Conservation (phyloP, 1,140 invertebrate species). For the Akabosia matsudoensis region DNA sequence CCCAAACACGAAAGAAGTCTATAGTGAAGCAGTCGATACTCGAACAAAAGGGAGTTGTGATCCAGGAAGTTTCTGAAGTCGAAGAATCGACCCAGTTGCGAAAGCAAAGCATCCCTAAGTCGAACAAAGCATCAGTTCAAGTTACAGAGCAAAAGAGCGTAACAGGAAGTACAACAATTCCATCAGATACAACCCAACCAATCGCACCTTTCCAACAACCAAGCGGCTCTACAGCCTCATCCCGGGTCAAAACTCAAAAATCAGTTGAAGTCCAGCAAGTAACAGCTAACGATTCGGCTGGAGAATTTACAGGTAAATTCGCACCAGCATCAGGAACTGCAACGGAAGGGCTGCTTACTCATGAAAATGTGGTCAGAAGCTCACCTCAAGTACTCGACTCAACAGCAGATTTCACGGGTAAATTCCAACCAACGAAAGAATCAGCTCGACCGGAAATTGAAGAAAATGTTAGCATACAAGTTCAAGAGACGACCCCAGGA, state of each 20-base stretch:
- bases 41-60: slow-evolving; percentile 51
- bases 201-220: neutral
- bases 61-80: slow-evolving; percentile 6
- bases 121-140: neutral
- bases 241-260: neutral
- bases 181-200: neutral
- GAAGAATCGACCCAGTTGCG: neutral
- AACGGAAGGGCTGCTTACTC: neutral
- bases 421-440: neutral
- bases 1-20: neutral
- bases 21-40: neutral
- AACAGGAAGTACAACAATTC: no score
- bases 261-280: neutral
- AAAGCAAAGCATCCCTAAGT: no score
- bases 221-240: neutral
- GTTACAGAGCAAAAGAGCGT: neutral
- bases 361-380: neutral
- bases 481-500: neutral
- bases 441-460: neutral
- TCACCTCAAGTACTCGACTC: neutral
- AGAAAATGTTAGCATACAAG: neutral
- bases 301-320: neutral
- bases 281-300: neutral
- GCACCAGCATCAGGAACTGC: neutral
- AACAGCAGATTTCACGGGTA: neutral